Evolutionary conservation across 2,888 invertebrate species (phyloP), one percentile per base, ranked within the genome.

Genomic region (Cataglyphis albicans): DNA sequence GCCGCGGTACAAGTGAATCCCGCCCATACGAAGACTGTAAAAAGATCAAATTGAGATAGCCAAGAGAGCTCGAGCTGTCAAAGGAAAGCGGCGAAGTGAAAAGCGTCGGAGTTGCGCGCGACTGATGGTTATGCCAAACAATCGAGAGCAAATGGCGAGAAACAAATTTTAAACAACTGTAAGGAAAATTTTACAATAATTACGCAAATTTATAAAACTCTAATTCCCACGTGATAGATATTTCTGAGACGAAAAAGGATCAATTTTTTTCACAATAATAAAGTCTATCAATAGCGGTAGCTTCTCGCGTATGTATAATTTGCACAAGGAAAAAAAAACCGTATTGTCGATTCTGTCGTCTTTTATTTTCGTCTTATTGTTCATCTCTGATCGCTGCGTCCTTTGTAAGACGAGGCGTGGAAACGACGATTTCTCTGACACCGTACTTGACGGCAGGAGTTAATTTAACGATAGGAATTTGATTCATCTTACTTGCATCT

Each of bases 1-100:
- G 83, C 52, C 70, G 52, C 88, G 70, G 82, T 86, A 84, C 87
- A 84, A 86, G 84, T 82, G 83, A 84, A 83, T 82, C 89, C 84
- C 84, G 84, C 84, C 84, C 83, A 82, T 80, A 83, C 74, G 83
- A 81, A 64, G 83, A 86, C 76, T 55, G 81, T 68, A 67, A 85
- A 83, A 84, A 83, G 85, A 83, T 83, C 84, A 85, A 88, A 86
- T 87, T 73, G 89, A 87, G 80, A 84, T 65, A 38, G 52, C 63
- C 76, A 21, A 41, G 55, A 25, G 75, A 76, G 72, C 48, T 68
- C 67, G 63, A 57, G 63, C 73, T 48, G 55, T 57, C 55, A 29
- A 38, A 68, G 57, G 75, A 55, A 48, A 48, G 65, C 25, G 25
- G 15, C 70, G 61, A 72, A 78, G 76, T 74, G 74, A 67, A 48